Percentiles rank a stretch among this genome's conserved stretches.
These are phyloP conservation scores for Tringa solitaria DNA, from an alignment of 2,113 vertebrate species.

Conservation along the genomic window DNA sequence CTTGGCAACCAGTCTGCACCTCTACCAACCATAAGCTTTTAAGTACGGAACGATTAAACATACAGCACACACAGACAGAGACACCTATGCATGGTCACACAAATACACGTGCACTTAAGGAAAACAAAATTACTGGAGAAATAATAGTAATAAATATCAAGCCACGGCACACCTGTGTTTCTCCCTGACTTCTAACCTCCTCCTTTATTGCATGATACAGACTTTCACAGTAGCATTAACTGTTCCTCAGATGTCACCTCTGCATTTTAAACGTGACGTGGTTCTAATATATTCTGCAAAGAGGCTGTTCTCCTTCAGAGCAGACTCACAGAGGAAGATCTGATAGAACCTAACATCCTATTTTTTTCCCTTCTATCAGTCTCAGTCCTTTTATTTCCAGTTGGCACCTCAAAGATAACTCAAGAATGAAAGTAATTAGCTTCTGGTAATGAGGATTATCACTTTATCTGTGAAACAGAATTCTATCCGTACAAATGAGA, in stretches of 20 bases:
- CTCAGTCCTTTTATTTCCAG: conserved; percentile 24
- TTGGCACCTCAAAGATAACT: conserved; percentile 3
- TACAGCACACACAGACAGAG: rapidly evolving
- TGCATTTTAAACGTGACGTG: neutral
- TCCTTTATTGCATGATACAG: neutral
- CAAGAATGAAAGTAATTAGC: conserved; percentile 33
- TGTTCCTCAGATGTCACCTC: neutral
- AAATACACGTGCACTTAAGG: neutral
- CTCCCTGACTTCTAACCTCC: neutral
- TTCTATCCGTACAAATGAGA: neutral
- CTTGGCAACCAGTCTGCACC: neutral
- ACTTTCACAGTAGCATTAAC: neutral
- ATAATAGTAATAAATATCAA: neutral
- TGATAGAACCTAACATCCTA: neutral
- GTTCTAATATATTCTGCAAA: conserved; percentile 6
- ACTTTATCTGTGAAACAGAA: neutral
- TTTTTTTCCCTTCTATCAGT: neutral
- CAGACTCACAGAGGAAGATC: neutral
- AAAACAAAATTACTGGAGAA: neutral
- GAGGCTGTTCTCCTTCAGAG: neutral
- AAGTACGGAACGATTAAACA: neutral
- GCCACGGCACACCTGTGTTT: rapidly evolving
- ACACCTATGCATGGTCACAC: rapidly evolving
- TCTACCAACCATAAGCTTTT: neutral
- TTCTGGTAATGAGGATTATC: neutral